A percentile compares a stretch with the other conserved stretches of the same genome.
Conservation (phyloP, 1,140 invertebrate genomes). For the Tetragonula clypearis region DNA sequence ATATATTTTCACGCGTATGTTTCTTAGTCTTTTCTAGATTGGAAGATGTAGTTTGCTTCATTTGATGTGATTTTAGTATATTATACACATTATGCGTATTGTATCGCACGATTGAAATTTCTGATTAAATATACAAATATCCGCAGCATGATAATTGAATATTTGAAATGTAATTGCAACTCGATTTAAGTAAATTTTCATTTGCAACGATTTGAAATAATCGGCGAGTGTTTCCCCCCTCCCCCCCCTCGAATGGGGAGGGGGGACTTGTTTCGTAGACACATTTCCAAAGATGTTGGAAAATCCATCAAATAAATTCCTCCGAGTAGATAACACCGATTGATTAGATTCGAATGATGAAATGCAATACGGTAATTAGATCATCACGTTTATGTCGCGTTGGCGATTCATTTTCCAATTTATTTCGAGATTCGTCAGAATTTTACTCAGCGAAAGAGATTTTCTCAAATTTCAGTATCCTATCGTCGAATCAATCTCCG, state of each 20-base stretch:
- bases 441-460: background rate
- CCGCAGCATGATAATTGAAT: background rate
- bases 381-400: constrained; percentile 11
- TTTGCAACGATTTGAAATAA: background rate
- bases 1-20: too few species aligned
- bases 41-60: too few species aligned
- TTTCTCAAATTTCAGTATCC: background rate
- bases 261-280: background rate
- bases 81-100: too few species aligned
- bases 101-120: too few species aligned
- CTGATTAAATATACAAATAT: too few species aligned
- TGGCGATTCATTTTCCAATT: background rate
- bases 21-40: too few species aligned
- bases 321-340: background rate
- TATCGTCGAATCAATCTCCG: background rate
- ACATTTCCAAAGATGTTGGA: background rate
- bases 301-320: background rate
- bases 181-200: background rate
- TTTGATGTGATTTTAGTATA: too few species aligned
- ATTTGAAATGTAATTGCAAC: too few species aligned
- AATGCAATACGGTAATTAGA: constrained; percentile 8
- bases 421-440: background rate
- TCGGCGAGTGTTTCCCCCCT: background rate
- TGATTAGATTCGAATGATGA: constrained; percentile 20
- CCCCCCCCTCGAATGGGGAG: too few species aligned